Base-by-base conservation (phyloP, 2,113 vertebrate species). In the Leucoraja erinaceus region DNA sequence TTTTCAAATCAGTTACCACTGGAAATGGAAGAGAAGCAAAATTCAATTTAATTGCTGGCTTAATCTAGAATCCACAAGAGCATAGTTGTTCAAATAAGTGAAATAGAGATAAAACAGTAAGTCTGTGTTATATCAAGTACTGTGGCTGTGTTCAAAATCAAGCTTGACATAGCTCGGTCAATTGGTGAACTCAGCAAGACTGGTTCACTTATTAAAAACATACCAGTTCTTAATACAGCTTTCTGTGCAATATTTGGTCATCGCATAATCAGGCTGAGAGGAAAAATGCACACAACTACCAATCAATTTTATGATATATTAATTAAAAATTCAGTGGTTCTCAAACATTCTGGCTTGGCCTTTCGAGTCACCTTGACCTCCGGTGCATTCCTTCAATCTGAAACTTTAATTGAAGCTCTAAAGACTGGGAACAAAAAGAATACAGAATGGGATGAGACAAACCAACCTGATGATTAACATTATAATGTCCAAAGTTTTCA, bases 131-230 rank as follows among this genome's bases (percentile, higher is more conserved):
- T 68, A 91, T 70, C 68, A 91, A 91, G 90, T 47, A 54, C 90
- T 28, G 68, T 72, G 20, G 83, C 28, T 59, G 63, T 31, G 61
- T 88, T 88, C 47, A 91, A 91, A 72, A 74, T 91, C 66, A 91
- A 16, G 38, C 88, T 68, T 90, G 63, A 38, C 33, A 31, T 63
- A 68, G 59, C 11, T 33, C 31, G 22, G 66, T 63, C 90, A 72
- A 54, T 28, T 70, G 90, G 38, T 91, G 90, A 91, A 91, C 33
- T 72, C 90, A 91, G 90, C 66, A 91, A 72, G 90, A 47, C 90
- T 91, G 33, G 33, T 6, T 72, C 90, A 72, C 90, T 91, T 68
- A 72, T 91, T 91, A 91, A 91, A 91, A 91, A 91, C 90, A 91
- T 66, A 72, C 33, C 33, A 91, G 81, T 59, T 84, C 81, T 81